phyloP scores from a whole-genome alignment of 1,140 invertebrate species.

The Ceratosolen fusciceps region DNA sequence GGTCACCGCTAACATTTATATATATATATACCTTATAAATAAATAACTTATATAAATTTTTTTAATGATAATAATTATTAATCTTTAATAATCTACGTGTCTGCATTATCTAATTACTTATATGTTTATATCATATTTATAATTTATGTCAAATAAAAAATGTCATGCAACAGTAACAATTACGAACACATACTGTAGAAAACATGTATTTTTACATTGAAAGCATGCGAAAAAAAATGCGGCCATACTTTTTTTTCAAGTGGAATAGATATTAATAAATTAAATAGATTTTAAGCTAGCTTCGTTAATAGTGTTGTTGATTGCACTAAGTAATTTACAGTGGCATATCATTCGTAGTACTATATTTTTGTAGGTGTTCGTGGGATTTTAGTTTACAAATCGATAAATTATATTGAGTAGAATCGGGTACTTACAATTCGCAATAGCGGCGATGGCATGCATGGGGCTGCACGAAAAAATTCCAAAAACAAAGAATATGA shows the following conservation, averaged over 20 bases:
- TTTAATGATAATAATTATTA: too few relatives aligned
- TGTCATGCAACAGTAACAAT: neutral
- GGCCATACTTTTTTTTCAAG: neutral
- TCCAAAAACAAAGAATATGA: constrained; percentile 62
- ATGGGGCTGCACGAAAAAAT: constrained; percentile 76
- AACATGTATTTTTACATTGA: neutral
- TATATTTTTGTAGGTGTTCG: neutral
- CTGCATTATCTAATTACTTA: too few relatives aligned
- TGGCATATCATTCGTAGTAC: neutral
- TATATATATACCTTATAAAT: too few relatives aligned
- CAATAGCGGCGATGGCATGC: constrained; percentile 88
- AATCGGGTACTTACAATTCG: constrained; percentile 85
- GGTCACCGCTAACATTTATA: too few relatives aligned
- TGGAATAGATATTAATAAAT: neutral
- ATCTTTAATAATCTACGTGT: too few relatives aligned
- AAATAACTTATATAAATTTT: too few relatives aligned
- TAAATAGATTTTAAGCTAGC: neutral
- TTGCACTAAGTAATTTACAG: neutral
- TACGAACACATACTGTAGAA: neutral
- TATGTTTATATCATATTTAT: too few relatives aligned
- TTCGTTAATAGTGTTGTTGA: neutral
- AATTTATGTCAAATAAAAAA: too few relatives aligned
- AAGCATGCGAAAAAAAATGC: neutral
- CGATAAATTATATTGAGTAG: constrained; percentile 15
- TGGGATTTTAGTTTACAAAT: neutral